Evolutionary conservation across 2,113 vertebrate species (phyloP), one percentile per base, ranked within the genome.

Genomic region (Rostratula benghalensis): DNA sequence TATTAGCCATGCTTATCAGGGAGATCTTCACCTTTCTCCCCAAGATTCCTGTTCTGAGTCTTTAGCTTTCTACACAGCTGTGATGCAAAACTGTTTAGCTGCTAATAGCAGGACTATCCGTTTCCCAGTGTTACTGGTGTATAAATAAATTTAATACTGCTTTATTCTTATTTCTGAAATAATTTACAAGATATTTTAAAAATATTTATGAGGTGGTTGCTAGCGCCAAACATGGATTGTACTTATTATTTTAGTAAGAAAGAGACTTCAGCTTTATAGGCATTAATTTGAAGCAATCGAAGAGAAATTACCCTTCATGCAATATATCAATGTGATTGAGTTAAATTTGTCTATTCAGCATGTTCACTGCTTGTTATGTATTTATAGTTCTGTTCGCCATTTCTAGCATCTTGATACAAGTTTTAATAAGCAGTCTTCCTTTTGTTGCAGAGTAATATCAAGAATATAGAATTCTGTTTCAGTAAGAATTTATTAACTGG

Each of bases 131-230:
- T 68, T 95, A 60, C 54, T 20, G 33, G 8, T 74, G 37, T 63
- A 81, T 54, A 87, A 78, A 48, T 74, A 76, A 59, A 93, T 83
- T 82, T 91, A 79, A 82, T 95, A 41, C 37, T 87, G 43, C 45
- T 54, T 43, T 88, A 50, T 87, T 89, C 89, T 97, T 64, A 80
- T 92, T 93, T 89, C 69, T 93, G 68, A 59, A 94, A 39, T 63
- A 53, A 87, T 45, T 90, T 68, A 13, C 50, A 77, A 11, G 70
- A 16, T 73, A 85, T 87, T 60, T 94, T 80, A 24, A 8, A 94
- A 84, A 68, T 88, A 87, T 74, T 94, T 96, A n/a, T 67, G 31
- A 27, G 74, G 28, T 86, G 37, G 37, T 82, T 93, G 35, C 45
- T 94, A 51, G 81, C 78, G 94, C 45, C 8, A 61, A 41, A 74